Conservation (phyloP, 2,888 invertebrate genomes). For the Ophion ventricosus region DNA sequence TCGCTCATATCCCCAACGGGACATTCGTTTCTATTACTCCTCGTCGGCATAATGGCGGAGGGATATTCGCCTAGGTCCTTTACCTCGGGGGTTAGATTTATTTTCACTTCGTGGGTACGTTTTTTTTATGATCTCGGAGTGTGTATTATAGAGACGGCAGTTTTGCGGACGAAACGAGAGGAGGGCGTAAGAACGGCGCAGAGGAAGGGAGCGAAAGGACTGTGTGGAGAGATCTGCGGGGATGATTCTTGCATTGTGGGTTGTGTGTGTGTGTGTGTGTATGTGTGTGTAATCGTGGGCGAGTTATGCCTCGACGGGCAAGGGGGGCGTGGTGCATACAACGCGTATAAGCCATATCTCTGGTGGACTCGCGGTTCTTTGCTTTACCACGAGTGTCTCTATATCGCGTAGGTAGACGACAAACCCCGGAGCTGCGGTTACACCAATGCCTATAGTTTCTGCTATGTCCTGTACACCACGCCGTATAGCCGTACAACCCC, state of each 20-base stretch:
- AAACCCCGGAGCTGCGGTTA: conserved; percentile 34
- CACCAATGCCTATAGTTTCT: conserved; percentile 24
- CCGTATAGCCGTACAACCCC: conserved; percentile 22
- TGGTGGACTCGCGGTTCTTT: conserved; percentile 45
- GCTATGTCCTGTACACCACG: conserved; percentile 43
- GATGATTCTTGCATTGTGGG: too few relatives aligned
- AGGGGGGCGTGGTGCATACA: conserved; percentile 54
- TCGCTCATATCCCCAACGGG: conserved; percentile 46
- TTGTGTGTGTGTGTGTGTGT: neutral
- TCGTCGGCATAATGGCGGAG: conserved; percentile 64
- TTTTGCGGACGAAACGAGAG: conserved; percentile 51
- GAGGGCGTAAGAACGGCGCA: conserved; percentile 52
- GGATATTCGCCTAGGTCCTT: conserved; percentile 62
- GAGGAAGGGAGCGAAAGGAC: conserved; percentile 7
- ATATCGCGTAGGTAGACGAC: conserved; percentile 17
- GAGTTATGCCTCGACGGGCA: conserved; percentile 41
- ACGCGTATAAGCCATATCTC: conserved; percentile 50
- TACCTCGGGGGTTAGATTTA: conserved; percentile 79
- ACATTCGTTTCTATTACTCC: conserved; percentile 78
- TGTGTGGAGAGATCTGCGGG: conserved; percentile 18
- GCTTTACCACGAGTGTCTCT: conserved; percentile 6
- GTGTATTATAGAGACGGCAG: conserved; percentile 74
- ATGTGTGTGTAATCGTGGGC: neutral
- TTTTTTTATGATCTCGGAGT: conserved; percentile 79
- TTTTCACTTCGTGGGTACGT: conserved; percentile 81